These are phyloP conservation scores for Alviniconcha strummeri DNA, from an alignment of 2,888 invertebrate genomes.

Conservation along the genomic window DNA sequence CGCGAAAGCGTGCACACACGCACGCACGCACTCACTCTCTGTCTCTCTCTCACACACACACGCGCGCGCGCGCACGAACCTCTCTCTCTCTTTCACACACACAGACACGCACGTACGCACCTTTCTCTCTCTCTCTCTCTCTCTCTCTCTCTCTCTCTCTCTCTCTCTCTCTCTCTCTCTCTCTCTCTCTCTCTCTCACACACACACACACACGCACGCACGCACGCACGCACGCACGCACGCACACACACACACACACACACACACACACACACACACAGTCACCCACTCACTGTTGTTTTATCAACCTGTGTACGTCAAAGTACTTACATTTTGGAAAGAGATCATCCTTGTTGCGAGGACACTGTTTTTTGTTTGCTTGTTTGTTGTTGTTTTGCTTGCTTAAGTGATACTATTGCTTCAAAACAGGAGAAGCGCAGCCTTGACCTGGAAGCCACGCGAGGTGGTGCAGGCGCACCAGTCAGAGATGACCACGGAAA, in stretches of 20 bases:
- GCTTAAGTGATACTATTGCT: no score
- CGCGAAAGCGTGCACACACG: background rate
- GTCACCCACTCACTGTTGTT: no score
- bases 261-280: background rate
- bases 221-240: background rate
- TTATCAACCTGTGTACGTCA: no score
- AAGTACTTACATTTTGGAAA: no score
- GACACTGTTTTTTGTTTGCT: no score
- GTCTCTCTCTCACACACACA: background rate
- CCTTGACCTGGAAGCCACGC: constrained; percentile 41
- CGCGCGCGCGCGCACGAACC: background rate
- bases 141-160: background rate
- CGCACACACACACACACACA: background rate
- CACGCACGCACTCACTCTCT: background rate
- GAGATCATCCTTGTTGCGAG: no score
- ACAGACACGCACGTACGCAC: background rate
- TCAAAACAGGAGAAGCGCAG: constrained; percentile 30
- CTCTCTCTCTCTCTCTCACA: background rate
- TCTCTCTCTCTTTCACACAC: background rate
- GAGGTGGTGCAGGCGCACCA: constrained; percentile 58
- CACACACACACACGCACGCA: background rate
- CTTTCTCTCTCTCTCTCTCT: background rate
- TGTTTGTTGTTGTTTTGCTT: no score
- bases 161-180: background rate
- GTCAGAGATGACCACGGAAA: constrained; percentile 47